A percentile compares a stretch with the other conserved stretches of the same genome.
phyloP scores from a whole-genome alignment of 2,888 invertebrate species.

The Barypeithes pellucidus region DNA sequence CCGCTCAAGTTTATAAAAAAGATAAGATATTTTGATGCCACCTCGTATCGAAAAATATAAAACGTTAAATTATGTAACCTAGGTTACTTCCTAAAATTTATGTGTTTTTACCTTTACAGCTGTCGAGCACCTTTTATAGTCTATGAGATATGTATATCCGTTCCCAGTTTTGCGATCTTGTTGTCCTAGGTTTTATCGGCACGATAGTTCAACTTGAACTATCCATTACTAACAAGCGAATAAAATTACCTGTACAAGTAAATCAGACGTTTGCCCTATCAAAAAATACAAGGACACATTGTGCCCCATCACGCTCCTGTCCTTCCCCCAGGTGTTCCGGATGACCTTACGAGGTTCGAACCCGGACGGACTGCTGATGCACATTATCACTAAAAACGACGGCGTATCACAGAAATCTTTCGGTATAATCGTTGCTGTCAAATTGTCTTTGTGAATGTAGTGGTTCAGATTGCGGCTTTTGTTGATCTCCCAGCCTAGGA shows the following conservation, averaged over 20 bases:
- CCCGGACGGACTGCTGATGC: slow-evolving; percentile 83
- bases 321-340: slow-evolving; percentile 80
- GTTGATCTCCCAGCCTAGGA: slow-evolving; percentile 83
- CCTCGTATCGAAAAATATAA: too few relatives aligned
- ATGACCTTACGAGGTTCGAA: slow-evolving; percentile 79
- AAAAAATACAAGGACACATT: slow-evolving; percentile 59
- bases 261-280: slow-evolving; percentile 76
- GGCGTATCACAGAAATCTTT: slow-evolving; percentile 60
- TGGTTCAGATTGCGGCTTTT: slow-evolving; percentile 81
- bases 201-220: too few relatives aligned
- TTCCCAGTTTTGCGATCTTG: too few relatives aligned
- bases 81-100: too few relatives aligned
- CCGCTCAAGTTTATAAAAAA: too few relatives aligned
- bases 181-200: too few relatives aligned
- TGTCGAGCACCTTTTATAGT: too few relatives aligned
- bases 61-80: too few relatives aligned
- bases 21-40: too few relatives aligned
- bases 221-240: too few relatives aligned
- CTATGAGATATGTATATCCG: too few relatives aligned
- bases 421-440: slow-evolving; percentile 59
- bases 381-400: slow-evolving; percentile 75
- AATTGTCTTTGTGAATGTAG: slow-evolving; percentile 74
- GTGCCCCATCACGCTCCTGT: slow-evolving; percentile 59
- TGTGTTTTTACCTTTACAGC: too few relatives aligned
- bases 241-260: slow-evolving; percentile 74